Conservation (phyloP, 64 coral and sea anemone species). For the Porites australiensis region DNA sequence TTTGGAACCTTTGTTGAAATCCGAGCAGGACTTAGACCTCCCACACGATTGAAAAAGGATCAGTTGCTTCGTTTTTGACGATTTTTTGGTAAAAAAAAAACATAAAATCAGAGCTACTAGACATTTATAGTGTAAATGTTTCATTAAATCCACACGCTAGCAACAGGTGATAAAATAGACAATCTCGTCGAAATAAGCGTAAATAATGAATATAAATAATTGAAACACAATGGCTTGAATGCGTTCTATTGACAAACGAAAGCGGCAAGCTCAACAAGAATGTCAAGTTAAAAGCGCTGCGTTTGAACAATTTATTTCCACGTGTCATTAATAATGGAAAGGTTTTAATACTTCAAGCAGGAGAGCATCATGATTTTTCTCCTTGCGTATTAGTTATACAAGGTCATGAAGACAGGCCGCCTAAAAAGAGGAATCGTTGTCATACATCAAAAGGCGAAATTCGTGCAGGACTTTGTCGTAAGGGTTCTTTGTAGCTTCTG, state of each 20-base stretch:
- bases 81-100: background rate
- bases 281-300: background rate
- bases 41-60: background rate
- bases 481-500: too few species aligned
- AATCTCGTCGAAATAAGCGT: background rate
- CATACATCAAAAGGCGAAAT: too few species aligned
- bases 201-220: background rate
- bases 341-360: background rate
- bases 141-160: slow-evolving; percentile 22
- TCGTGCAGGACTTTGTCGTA: too few species aligned
- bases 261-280: background rate
- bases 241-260: background rate
- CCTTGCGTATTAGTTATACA: too few species aligned
- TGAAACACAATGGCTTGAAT: background rate
- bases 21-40: background rate
- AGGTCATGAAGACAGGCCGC: too few species aligned
- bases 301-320: background rate
- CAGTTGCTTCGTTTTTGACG: too few species aligned
- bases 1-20: background rate
- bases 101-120: background rate
- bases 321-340: background rate
- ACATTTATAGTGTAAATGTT: background rate
- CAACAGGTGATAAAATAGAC: slow-evolving; percentile 21
- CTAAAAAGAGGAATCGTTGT: too few species aligned
- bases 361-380: too few species aligned